Percentiles rank a stretch among this genome's conserved stretches.
These are phyloP conservation scores for Varecia variegata DNA, from an alignment of 2,797 vertebrate genomes.

Conservation along the genomic window DNA sequence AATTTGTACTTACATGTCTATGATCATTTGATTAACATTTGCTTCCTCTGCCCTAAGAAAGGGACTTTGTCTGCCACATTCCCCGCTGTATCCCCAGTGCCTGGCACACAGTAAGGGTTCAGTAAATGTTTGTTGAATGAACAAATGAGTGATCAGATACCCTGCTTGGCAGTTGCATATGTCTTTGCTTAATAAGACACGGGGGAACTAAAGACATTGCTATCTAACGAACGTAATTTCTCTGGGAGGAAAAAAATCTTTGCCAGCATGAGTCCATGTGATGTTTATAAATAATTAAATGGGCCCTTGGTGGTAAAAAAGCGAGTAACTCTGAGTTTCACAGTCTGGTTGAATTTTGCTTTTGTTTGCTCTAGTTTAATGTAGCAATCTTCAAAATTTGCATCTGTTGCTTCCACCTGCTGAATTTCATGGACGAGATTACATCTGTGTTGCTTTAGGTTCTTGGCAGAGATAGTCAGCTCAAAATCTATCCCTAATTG, in stretches of 20 bases:
- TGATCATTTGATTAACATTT: neutral
- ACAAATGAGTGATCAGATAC: conserved; percentile 38
- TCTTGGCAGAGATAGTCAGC: neutral
- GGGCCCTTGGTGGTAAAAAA: neutral
- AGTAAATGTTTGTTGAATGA: conserved; percentile 22
- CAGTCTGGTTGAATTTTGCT: neutral
- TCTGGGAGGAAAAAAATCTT: conserved; percentile 15
- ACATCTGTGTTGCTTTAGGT: neutral
- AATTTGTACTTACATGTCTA: neutral
- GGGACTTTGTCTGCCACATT: neutral
- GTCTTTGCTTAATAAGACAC: conserved; percentile 59
- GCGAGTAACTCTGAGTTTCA: neutral
- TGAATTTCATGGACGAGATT: neutral
- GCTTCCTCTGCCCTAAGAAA: neutral
- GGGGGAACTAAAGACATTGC: neutral
- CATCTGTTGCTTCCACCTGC: neutral
- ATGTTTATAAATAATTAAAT: conserved; percentile 40
- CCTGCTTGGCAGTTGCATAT: neutral
- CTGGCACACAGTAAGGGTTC: neutral
- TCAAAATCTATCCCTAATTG: neutral
- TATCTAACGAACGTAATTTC: conserved; percentile 21
- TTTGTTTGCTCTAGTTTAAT: neutral
- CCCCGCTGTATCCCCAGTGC: neutral
- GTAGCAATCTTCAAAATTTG: neutral
- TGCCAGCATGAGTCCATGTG: neutral